A percentile compares a stretch with the other conserved stretches of the same genome.
Conservation (phyloP, 2,888 invertebrate genomes). For the Pelosia muscerda region DNA sequence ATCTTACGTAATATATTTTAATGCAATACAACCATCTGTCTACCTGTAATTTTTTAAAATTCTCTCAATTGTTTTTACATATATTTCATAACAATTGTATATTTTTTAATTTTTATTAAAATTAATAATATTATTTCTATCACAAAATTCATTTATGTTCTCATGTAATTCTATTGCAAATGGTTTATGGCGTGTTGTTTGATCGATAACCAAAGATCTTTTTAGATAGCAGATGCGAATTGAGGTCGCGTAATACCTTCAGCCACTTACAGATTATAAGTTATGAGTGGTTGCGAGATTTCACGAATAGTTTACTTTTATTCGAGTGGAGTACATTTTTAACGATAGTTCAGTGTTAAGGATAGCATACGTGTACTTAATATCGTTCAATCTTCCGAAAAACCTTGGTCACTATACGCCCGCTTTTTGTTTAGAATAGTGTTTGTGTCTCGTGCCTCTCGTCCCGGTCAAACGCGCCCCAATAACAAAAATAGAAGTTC, state of each 20-base stretch:
- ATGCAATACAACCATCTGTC: slow-evolving; percentile 38
- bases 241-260: slow-evolving; percentile 64
- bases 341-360: slow-evolving; percentile 54
- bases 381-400: slow-evolving; percentile 59
- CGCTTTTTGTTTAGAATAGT: slow-evolving; percentile 64
- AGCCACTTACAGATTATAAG: slow-evolving; percentile 46
- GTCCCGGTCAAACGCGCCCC: slow-evolving; percentile 62
- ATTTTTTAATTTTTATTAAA: slow-evolving; percentile 23
- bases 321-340: neutral
- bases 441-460: slow-evolving; percentile 58
- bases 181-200: slow-evolving; percentile 61
- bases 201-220: slow-evolving; percentile 71
- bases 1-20: slow-evolving; percentile 50
- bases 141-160: slow-evolving; percentile 21
- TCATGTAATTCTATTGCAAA: slow-evolving; percentile 53
- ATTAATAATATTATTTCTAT: slow-evolving; percentile 17
- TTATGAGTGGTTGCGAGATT: slow-evolving; percentile 41
- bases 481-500: slow-evolving; percentile 76
- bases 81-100: slow-evolving; percentile 34
- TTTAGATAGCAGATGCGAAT: slow-evolving; percentile 69
- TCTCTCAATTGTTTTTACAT: slow-evolving; percentile 35
- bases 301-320: slow-evolving; percentile 27
- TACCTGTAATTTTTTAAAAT: slow-evolving; percentile 27
- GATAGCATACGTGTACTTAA: slow-evolving; percentile 36
- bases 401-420: slow-evolving; percentile 61